A percentile compares a stretch with the other conserved stretches of the same genome.
Conservation (phyloP, 2,888 invertebrate species). For the Noctua fimbriata region DNA sequence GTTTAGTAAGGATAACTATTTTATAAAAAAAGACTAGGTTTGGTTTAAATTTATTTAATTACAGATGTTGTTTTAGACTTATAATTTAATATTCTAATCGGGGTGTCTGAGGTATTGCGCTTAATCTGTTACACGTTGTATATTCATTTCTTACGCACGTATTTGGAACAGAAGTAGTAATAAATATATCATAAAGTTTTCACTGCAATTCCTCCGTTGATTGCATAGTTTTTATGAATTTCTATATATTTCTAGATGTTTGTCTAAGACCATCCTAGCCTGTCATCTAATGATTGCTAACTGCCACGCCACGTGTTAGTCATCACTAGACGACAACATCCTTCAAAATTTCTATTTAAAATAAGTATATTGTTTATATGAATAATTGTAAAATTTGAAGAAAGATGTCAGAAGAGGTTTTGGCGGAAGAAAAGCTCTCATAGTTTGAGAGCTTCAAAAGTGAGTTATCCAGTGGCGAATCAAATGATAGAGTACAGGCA, state of each 20-base stretch:
- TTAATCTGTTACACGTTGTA: too few relatives aligned
- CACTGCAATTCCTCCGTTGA: constrained; percentile 37
- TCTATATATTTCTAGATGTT: background rate
- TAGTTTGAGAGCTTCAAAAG: constrained; percentile 21
- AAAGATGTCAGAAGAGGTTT: background rate
- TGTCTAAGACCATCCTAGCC: background rate
- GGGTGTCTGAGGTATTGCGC: too few relatives aligned
- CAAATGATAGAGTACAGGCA: constrained; percentile 8
- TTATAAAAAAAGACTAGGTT: too few relatives aligned
- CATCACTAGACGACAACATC: constrained; percentile 24
- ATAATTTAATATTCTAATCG: too few relatives aligned
- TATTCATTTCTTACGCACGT: background rate
- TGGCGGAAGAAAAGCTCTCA: constrained; percentile 20
- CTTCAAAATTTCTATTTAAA: background rate
- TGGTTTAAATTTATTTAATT: too few relatives aligned
- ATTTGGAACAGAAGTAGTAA: constrained; percentile 31
- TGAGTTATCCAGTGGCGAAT: constrained; percentile 52
- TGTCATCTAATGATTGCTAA: constrained; percentile 25
- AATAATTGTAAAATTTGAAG: background rate
- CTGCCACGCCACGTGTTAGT: constrained; percentile 29
- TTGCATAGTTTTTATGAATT: constrained; percentile 10
- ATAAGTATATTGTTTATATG: background rate
- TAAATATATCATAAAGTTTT: background rate
- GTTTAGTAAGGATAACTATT: too few relatives aligned
- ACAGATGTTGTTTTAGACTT: too few relatives aligned